phyloP scores from a whole-genome alignment of 2,797 vertebrate species.

The Pseudomugil gertrudae region DNA sequence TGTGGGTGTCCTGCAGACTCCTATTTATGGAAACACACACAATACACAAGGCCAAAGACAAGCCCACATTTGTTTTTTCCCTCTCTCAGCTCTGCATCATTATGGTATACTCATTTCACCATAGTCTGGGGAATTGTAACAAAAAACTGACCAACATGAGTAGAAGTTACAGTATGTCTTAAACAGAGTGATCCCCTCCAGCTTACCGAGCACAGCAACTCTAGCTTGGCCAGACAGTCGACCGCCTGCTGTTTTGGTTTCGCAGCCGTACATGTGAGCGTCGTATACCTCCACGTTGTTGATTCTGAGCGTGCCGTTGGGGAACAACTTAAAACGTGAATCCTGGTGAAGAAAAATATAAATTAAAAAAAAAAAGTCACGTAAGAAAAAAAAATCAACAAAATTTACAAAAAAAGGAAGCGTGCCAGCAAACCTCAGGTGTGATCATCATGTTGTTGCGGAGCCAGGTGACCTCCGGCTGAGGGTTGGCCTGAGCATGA shows the following conservation, averaged over 20 bases:
- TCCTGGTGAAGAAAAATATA: too few species aligned
- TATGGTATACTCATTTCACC: slow-evolving; percentile 9
- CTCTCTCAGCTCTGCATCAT: slow-evolving; percentile 8
- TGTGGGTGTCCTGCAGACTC: slow-evolving; percentile 54
- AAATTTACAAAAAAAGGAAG: neutral
- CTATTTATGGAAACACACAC: slow-evolving; percentile 43
- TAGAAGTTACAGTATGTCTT: slow-evolving; percentile 2
- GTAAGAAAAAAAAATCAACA: neutral
- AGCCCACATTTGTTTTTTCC: slow-evolving; percentile 30
- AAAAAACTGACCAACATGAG: neutral
- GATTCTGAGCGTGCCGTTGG: slow-evolving; percentile 92
- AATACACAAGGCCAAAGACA: slow-evolving; percentile 20
- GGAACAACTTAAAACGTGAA: slow-evolving; percentile 87
- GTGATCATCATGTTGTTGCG: slow-evolving; percentile 85
- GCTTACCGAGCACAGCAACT: slow-evolving; percentile 89
- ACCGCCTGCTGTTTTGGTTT: slow-evolving; percentile 86
- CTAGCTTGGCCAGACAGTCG: slow-evolving; percentile 85
- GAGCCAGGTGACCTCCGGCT: slow-evolving; percentile 89
- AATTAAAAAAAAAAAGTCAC: neutral
- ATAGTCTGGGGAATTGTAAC: slow-evolving; percentile 1
- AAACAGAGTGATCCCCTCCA: neutral
- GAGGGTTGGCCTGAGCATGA: slow-evolving; percentile 86
- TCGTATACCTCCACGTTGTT: slow-evolving; percentile 97
- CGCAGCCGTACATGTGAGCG: slow-evolving; percentile 87
- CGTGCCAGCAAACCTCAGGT: slow-evolving; percentile 82